These are phyloP conservation scores for Mallateleia sp. DNA, from an alignment of 2,888 invertebrate genomes.

Conservation along the genomic window DNA sequence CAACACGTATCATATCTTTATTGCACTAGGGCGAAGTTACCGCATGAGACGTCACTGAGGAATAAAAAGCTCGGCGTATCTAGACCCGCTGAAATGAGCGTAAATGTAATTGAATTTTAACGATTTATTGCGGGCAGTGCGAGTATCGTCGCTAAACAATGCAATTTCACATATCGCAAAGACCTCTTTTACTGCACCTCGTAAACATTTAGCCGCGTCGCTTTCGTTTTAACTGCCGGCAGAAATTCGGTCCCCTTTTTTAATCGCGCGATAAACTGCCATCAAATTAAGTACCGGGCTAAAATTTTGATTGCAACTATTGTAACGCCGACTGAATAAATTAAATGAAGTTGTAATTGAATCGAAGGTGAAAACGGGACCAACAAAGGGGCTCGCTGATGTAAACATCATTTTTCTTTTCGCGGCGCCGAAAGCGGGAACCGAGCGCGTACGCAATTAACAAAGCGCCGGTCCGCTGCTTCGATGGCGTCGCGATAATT, in stretches of 20 bases:
- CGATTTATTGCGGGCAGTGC: constrained; percentile 33
- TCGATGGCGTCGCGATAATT: constrained; percentile 68
- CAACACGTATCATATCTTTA: constrained; percentile 25
- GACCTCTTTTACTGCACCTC: constrained; percentile 43
- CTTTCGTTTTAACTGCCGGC: constrained; percentile 36
- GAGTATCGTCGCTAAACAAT: constrained; percentile 44
- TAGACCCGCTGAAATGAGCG: too few species aligned
- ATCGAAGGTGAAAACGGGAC: neutral
- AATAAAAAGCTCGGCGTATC: constrained; percentile 41
- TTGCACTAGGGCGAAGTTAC: constrained; percentile 33
- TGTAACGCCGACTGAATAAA: too few species aligned
- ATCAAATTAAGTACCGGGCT: constrained; percentile 22
- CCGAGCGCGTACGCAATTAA: constrained; percentile 29
- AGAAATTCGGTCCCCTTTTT: constrained; percentile 31
- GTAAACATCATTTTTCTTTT: too few species aligned
- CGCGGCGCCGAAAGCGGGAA: neutral
- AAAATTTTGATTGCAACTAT: constrained; percentile 42
- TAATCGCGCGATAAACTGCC: constrained; percentile 44
- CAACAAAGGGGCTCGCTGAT: too few species aligned
- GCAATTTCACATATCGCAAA: constrained; percentile 31
- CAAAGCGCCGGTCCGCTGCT: constrained; percentile 32
- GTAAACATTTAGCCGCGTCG: constrained; percentile 56
- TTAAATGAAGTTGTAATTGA: constrained; percentile 3
- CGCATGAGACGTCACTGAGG: constrained; percentile 32
- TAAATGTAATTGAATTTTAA: constrained; percentile 70